Evolutionary conservation across 2,888 invertebrate genomes (phyloP), one percentile per base, ranked within the genome.

Genomic region (Amiota minor): DNA sequence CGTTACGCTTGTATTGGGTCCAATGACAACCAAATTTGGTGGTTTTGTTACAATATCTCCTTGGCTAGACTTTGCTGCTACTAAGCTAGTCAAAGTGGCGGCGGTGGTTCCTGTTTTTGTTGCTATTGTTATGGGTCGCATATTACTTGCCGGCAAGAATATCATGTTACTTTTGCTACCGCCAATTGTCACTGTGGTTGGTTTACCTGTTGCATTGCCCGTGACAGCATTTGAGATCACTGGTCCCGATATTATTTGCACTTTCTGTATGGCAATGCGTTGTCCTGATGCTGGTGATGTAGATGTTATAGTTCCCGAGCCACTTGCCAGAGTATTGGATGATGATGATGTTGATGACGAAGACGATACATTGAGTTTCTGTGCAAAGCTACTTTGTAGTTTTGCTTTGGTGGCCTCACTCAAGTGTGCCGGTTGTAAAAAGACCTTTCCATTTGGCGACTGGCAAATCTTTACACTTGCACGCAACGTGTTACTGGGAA

Each of bases 361-460:
- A 6, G 35, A 3, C 49, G 80, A 56, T 35, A 20, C 20, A 49
- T 18, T 65, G 18, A 80, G 70, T 72, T 81, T 82, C n/a, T 80
- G 80, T 14, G 77, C 65, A 62, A 80, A 65, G 9, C 50, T 49
- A 9, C 78, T 68, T 10, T 73, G 72, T n/a, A 77, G 77, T 35
- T 80, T 55, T 74, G 79, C 79, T 49, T 75, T 73, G 61, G 79
- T 79, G 1, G 77, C 75, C 56, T 80, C 77, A 70, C 76, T 78
- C 3, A 78, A 50, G 71, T 87, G 85, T n/a, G 86, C 84, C 2
- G 87, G 80, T 73, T 89, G 89, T 69, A 89, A 86, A 68, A 89
- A 88, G 74, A 89, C 84, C 75, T 89, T 89, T 16, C 89, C 89
- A 74, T 88, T 89, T 35, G 88, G 82, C 8, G 89, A 89, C 67